Evolutionary conservation across 1,140 invertebrate species (phyloP).

Genomic region (Drosophila arizonae): DNA sequence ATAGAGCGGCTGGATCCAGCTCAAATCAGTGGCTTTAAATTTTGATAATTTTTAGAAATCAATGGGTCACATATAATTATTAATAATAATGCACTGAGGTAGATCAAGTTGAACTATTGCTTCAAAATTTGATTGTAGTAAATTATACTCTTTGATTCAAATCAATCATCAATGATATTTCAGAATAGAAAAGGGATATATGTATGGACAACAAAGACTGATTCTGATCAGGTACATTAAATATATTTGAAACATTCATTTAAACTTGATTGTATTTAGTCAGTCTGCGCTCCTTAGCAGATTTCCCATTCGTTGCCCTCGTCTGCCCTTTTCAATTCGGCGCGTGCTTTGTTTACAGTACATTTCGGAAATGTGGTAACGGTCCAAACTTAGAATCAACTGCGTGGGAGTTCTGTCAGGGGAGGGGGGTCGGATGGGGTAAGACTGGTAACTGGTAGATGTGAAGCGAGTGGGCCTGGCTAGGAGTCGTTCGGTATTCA

Average conservation of each 20-base stretch:
- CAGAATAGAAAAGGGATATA: too few relatives aligned
- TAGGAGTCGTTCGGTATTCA: conserved; percentile 49
- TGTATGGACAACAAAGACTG: too few relatives aligned
- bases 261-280: neutral
- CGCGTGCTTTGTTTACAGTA: conserved; percentile 65
- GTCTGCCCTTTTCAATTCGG: conserved; percentile 27
- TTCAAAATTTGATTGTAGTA: too few relatives aligned
- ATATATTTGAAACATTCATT: neutral
- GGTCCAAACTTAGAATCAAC: conserved; percentile 25
- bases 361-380: conserved; percentile 51
- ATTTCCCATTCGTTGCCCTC: conserved; percentile 15
- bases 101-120: too few relatives aligned
- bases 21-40: too few relatives aligned
- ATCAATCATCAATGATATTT: too few relatives aligned
- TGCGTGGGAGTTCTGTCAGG: conserved; percentile 58
- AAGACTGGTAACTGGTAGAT: conserved; percentile 11
- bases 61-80: too few relatives aligned
- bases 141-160: too few relatives aligned
- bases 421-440: conserved; percentile 24
- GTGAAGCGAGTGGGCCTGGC: conserved; percentile 9
- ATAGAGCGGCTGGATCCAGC: too few relatives aligned
- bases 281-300: conserved; percentile 12
- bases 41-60: too few relatives aligned
- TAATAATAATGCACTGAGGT: too few relatives aligned
- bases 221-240: neutral